Base-by-base conservation (phyloP, 2,113 vertebrate species). In the Collichthys lucidus region DNA sequence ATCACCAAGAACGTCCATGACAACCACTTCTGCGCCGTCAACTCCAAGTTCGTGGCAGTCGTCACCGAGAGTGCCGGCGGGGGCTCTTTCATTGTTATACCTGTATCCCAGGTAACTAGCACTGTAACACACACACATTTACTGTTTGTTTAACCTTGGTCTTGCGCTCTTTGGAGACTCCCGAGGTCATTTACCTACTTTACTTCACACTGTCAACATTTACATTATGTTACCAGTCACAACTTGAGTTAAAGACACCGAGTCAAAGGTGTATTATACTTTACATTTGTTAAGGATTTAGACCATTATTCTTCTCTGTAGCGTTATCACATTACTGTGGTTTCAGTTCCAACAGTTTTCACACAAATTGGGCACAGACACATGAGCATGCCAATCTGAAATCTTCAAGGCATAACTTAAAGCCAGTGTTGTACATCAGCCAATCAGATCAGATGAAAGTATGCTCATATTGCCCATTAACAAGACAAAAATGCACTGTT, bases 1-100 rank as follows among this genome's bases (percentile, higher is more conserved):
- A 98, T 99, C 94, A 99, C 98, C 93, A 99, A 98, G 95, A 99
- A 99, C 3, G 98, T 99, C 73, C 98, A 99, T 4, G 98, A 99
- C 94, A 99, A 98, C 95, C 97, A 99, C 84, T 99, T 99, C 95
- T 99, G 98, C 0, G 96, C 98, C 0, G 97, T 99, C 94, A 99
- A 99, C 8, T 90, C 96, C 80, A 97, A 96, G 59, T 99, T 96
- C 93, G 86, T 99, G 40, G 98, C 97, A 52, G 97, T 99, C 4
- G 98, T 99, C 84, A 99, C 98, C 0, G 98, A 99, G 94, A 97
- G 97, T 0, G 92, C 98, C 0, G 98, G 98, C 1, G 98, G 98
- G 0, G 98, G 98, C 55, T 94, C 98, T 69, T 99, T 99, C 88
- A 95, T 99, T 0, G 95, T 99, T 80, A 96, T 99, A 86, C 98